These are phyloP conservation scores for Leptocoma aspasia DNA, from an alignment of 2,113 vertebrate species.

Conservation along the genomic window DNA sequence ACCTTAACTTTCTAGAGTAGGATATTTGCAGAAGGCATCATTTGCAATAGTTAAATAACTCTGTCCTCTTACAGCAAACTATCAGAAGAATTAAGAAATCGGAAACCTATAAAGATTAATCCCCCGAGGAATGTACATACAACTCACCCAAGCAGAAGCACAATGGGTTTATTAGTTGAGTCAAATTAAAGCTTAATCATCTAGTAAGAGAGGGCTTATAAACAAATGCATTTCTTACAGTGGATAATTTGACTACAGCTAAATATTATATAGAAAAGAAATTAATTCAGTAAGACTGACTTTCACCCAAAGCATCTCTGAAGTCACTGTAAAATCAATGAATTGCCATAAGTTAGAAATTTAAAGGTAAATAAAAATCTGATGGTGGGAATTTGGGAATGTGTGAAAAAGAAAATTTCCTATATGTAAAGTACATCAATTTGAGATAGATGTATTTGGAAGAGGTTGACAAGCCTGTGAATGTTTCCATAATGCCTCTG, in stretches of 20 bases:
- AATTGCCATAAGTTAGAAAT: background rate
- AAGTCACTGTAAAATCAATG: background rate
- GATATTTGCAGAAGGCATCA: background rate
- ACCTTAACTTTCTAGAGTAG: background rate
- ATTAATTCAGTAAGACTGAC: background rate
- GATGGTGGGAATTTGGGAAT: background rate
- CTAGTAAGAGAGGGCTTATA: background rate
- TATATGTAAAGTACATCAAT: background rate
- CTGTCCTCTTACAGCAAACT: background rate
- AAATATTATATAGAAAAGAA: background rate
- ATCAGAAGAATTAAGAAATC: background rate
- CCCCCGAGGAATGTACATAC: background rate
- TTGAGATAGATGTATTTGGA: background rate
- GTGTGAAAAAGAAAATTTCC: background rate
- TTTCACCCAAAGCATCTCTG: background rate
- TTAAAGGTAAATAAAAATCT: background rate
- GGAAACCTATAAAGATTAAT: background rate
- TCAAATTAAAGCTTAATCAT: background rate
- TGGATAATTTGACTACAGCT: background rate
- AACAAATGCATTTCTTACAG: background rate
- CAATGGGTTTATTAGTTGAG: background rate
- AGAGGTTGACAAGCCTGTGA: background rate
- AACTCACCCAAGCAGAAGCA: background rate
- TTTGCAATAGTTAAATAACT: background rate
- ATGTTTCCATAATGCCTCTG: background rate